phyloP scores from a whole-genome alignment of 2,888 invertebrate genomes.

The Pasiphila rectangulata region DNA sequence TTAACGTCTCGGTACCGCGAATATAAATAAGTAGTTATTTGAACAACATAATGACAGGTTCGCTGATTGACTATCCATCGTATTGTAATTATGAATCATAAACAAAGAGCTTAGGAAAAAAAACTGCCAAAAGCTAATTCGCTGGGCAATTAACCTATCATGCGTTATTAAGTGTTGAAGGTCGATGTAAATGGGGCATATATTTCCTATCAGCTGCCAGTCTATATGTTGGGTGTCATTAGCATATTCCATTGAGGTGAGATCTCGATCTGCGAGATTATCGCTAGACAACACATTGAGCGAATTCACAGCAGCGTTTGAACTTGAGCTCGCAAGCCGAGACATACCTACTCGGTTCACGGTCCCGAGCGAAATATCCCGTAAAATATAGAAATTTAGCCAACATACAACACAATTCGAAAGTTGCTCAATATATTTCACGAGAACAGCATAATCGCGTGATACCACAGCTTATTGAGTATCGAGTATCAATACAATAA shows the following conservation, averaged over 20 bases:
- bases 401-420: conserved; percentile 9
- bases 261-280: conserved; percentile 3
- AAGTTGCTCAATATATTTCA: conserved; percentile 19
- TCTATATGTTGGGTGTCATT: conserved; percentile 39
- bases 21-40: conserved; percentile 74
- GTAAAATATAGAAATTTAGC: conserved; percentile 15
- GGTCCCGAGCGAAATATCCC: conserved; percentile 12
- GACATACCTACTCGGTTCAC: conserved; percentile 13
- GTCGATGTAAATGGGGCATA: conserved; percentile 60
- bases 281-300: conserved; percentile 2
- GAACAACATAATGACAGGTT: conserved; percentile 75
- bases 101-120: conserved; percentile 70
- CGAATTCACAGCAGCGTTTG: conserved; percentile 3
- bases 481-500: conserved; percentile 40
- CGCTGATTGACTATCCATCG: conserved; percentile 67
- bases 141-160: conserved; percentile 78
- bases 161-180: conserved; percentile 69
- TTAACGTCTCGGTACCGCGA: conserved; percentile 54
- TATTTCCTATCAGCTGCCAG: conserved; percentile 52
- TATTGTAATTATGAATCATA: conserved; percentile 77
- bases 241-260: conserved; percentile 8
- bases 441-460: conserved; percentile 34
- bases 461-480: conserved; percentile 35
- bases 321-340: conserved; percentile 25
- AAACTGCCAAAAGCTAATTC: conserved; percentile 76